A percentile compares a stretch with the other conserved stretches of the same genome.
phyloP scores from a whole-genome alignment of 2,113 vertebrate species.

The Clarias gariepinus region DNA sequence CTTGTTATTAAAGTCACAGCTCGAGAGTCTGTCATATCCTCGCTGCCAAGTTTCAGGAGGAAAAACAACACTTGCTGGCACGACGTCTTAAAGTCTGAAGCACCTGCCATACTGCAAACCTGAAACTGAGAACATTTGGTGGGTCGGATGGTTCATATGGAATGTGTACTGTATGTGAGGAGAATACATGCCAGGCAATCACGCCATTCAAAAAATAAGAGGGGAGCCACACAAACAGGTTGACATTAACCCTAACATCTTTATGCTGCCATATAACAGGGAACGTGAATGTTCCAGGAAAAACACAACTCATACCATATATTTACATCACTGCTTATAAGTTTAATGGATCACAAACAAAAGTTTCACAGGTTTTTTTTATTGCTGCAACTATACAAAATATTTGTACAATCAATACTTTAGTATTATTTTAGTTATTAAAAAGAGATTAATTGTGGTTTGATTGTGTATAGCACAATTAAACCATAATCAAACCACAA shows the following conservation, averaged over 20 bases:
- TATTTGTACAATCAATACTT: not conserved
- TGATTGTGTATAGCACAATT: not conserved
- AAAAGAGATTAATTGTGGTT: too few relatives aligned
- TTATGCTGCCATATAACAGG: slow-evolving; percentile 36
- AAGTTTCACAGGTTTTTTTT: not conserved
- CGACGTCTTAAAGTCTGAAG: slow-evolving; percentile 71
- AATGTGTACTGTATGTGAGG: slow-evolving; percentile 58
- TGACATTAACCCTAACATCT: slow-evolving; percentile 42
- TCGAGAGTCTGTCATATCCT: slow-evolving; percentile 65
- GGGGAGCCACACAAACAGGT: slow-evolving; percentile 17
- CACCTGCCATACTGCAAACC: slow-evolving; percentile 75
- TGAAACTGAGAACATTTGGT: slow-evolving; percentile 77
- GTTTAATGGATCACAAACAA: not conserved
- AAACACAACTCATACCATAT: slow-evolving; percentile 21
- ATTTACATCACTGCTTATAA: slow-evolving; percentile 22
- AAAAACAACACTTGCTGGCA: slow-evolving; percentile 74
- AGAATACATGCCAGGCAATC: slow-evolving; percentile 62
- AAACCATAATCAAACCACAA: too few relatives aligned
- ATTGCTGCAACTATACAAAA: not conserved
- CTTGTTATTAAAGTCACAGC: slow-evolving; percentile 64
- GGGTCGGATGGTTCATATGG: slow-evolving; percentile 66
- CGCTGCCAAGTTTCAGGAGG: slow-evolving; percentile 70
- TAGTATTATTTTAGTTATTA: not conserved
- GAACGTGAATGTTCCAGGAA: slow-evolving; percentile 27
- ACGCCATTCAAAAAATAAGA: slow-evolving; percentile 34